These are phyloP conservation scores for Lepidocyrtoides sp. DNA, from an alignment of 2,888 invertebrate genomes.

Conservation along the genomic window DNA sequence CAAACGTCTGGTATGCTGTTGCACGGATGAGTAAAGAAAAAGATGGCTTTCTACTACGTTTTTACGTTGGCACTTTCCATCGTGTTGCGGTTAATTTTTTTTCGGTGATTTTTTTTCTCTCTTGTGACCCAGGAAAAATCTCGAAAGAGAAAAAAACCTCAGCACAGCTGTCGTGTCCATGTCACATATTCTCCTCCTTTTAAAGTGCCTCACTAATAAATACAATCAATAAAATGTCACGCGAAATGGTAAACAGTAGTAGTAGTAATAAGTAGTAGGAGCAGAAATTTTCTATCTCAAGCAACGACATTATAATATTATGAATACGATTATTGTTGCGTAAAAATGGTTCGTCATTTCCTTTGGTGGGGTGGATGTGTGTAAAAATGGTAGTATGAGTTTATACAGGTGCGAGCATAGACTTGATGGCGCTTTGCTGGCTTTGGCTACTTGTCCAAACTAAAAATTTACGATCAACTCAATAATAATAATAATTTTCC, in stretches of 20 bases:
- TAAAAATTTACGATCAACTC: constrained; percentile 32
- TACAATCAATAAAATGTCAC: constrained; percentile 62
- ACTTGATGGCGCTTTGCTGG: constrained; percentile 51
- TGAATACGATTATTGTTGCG: too few relatives aligned
- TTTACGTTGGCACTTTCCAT: background rate
- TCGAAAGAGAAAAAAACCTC: background rate
- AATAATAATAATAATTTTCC: constrained; percentile 20
- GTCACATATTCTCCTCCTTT: constrained; percentile 24
- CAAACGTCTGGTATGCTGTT: background rate
- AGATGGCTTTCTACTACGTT: background rate
- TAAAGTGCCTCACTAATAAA: constrained; percentile 45
- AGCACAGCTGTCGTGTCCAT: constrained; percentile 29
- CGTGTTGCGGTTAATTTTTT: background rate
- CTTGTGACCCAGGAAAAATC: too few relatives aligned
- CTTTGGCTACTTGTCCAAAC: constrained; percentile 17
- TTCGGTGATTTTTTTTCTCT: background rate
- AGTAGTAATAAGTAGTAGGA: too few relatives aligned
- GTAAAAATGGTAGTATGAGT: constrained; percentile 32
- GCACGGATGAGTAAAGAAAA: constrained; percentile 40
- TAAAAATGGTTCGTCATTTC: constrained; percentile 7
- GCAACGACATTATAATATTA: too few relatives aligned
- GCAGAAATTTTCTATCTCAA: too few relatives aligned
- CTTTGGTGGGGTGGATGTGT: background rate
- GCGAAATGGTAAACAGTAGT: constrained; percentile 56
- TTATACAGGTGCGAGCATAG: constrained; percentile 65